Evolutionary conservation across 2,113 vertebrate species (phyloP).

Genomic region (Gopherus flavomarginatus): DNA sequence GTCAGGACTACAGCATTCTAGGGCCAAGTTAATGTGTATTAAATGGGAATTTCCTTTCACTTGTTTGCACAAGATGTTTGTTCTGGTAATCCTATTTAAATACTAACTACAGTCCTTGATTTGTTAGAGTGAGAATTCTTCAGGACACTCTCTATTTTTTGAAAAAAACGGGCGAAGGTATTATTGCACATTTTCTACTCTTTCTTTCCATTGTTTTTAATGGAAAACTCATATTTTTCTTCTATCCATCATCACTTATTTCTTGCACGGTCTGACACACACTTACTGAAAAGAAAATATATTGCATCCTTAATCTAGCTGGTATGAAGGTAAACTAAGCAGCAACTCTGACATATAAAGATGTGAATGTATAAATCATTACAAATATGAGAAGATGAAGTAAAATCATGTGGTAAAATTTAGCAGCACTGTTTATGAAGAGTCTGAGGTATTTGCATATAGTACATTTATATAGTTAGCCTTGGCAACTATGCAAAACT

Average conservation of each 20-base stretch:
- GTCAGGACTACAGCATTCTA: not conserved
- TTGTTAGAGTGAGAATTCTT: not conserved
- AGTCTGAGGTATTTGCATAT: not conserved
- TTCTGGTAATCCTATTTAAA: not conserved
- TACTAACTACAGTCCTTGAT: not conserved
- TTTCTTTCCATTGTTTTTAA: constrained; percentile 14
- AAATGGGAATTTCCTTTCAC: not conserved
- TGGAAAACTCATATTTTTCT: constrained; percentile 19
- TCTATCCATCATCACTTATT: not conserved
- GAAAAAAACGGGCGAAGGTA: not conserved
- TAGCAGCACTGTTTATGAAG: not conserved
- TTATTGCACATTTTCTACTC: not conserved
- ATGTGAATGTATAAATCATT: not conserved
- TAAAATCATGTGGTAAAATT: not conserved
- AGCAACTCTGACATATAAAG: constrained; percentile 1
- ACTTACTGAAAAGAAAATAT: constrained; percentile 8
- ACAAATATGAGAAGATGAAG: not conserved
- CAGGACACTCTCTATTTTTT: not conserved
- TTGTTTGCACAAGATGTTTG: not conserved
- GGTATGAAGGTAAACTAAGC: not conserved
- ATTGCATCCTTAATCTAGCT: not conserved
- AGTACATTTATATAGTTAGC: not conserved
- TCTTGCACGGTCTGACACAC: not conserved
- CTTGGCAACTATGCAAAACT: not conserved
- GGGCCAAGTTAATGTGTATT: not conserved